Base-by-base conservation (phyloP, 2,888 invertebrate species). In the Amphipoea lucens region DNA sequence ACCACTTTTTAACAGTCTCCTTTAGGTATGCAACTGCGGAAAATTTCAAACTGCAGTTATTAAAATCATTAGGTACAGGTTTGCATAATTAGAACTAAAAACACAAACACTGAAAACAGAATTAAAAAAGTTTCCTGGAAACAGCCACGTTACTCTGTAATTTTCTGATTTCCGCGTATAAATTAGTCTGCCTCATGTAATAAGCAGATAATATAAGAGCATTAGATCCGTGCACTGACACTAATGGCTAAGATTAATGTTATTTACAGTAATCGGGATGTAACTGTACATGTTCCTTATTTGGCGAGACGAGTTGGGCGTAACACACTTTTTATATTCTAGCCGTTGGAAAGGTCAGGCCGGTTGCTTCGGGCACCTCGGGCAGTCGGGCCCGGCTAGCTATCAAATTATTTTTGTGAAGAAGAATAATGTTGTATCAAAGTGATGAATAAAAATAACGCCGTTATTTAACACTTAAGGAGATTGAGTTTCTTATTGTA, bases 201-300 rank as follows among this genome's bases (percentile, higher is more conserved):
- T 82, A 70, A 78, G 65, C 68, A 79, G 65, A 75, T 75, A 84
- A 69, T 74, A 72, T 65, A 76, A 71, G 74, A 81, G 71, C 70
- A 72, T 87, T 62, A 83, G 76, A 81, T 86, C 78, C 84, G 81
- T 71, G 74, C 69, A 86, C 86, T 74, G 83, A 67, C 85, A 78
- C 83, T 84, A 84, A 78, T 82, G 81, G 78, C 67, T 69, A 82
- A 90, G 81, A 89, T 87, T 83, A 82, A 89, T 86, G 83, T 79
- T 86, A 76, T 85, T 81, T 84, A 87, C 84, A 78, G 84, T 85
- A 83, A 88, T 81, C 86, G 81, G 84, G 82, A 86, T 84, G 71
- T 90, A 90, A 88, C 89, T 84, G 89, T 90, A 73, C 57, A 74
- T 65, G 67, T 69, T 86, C 90, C 90, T 87, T 89, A 86, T 90